A percentile compares a stretch with the other conserved stretches of the same genome.
Conservation (phyloP, 2,888 invertebrate genomes). For the Dastarcus helophoroides region DNA sequence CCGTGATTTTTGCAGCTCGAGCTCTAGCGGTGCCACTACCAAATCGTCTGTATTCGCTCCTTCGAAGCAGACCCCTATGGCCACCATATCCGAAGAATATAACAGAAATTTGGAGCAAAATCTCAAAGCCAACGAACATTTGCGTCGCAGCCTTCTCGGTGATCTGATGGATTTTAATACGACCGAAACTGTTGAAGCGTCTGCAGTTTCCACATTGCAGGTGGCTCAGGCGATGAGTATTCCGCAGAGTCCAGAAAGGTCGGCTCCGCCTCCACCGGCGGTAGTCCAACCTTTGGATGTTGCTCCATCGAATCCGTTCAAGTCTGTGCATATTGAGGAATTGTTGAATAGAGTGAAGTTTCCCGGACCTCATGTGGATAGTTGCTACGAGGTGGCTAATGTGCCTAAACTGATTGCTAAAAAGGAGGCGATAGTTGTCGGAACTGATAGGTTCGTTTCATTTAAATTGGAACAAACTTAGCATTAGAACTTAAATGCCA, state of each 20-base stretch:
- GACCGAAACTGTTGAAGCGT: slow-evolving; percentile 12
- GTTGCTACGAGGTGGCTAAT: slow-evolving; percentile 42
- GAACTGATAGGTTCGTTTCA: slow-evolving; percentile 7
- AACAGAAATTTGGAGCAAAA: slow-evolving; percentile 33
- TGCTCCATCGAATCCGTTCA: slow-evolving; percentile 67
- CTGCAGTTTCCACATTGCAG: slow-evolving; percentile 5
- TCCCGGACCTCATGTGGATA: slow-evolving; percentile 9
- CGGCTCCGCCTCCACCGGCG: slow-evolving; percentile 13
- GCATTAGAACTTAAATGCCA: not conserved
- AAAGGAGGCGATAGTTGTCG: slow-evolving; percentile 22
- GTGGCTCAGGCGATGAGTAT: slow-evolving; percentile 2
- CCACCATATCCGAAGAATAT: slow-evolving; percentile 29
- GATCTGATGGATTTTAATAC: slow-evolving; percentile 22
- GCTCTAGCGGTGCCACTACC: slow-evolving; percentile 23
- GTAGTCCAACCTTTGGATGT: slow-evolving; percentile 20
- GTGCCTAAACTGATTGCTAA: slow-evolving; percentile 42
- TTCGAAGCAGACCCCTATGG: slow-evolving; percentile 22
- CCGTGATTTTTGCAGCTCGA: slow-evolving; percentile 18
- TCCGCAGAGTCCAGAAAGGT: slow-evolving; percentile 2
- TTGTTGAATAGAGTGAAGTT: slow-evolving; percentile 30
- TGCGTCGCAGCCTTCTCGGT: slow-evolving; percentile 29
- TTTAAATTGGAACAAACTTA: not conserved
- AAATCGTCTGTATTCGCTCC: slow-evolving; percentile 20
- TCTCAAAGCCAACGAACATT: slow-evolving; percentile 31
- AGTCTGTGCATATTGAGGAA: slow-evolving; percentile 51